phyloP scores from a whole-genome alignment of 2,113 vertebrate species.

The Platanista minor region DNA sequence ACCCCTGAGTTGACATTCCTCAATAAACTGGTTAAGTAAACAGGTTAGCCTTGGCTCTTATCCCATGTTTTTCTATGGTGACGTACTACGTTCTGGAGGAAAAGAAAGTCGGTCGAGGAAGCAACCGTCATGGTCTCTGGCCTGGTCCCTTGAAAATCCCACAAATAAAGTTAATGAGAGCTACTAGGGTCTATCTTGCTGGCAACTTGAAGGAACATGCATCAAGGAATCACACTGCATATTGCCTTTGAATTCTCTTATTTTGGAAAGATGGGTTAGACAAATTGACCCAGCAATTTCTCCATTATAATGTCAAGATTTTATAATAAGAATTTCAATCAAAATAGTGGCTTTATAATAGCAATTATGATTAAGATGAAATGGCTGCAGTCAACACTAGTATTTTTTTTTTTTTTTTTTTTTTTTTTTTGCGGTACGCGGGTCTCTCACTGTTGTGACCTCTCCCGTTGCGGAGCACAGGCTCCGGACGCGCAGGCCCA shows the following conservation, averaged over 20 bases:
- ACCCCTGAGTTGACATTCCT: not conserved
- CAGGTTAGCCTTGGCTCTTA: not conserved
- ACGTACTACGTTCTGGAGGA: not conserved
- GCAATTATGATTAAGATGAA: not conserved
- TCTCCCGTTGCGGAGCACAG: too few relatives aligned
- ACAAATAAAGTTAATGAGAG: not conserved
- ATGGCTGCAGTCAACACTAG: not conserved
- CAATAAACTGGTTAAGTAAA: not conserved
- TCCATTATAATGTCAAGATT: not conserved
- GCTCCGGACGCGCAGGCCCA: too few relatives aligned
- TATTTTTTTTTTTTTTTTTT: too few relatives aligned
- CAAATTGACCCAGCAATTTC: not conserved
- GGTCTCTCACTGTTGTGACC: too few relatives aligned
- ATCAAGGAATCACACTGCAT: not conserved
- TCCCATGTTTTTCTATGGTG: not conserved
- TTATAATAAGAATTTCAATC: not conserved
- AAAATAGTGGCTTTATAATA: not conserved
- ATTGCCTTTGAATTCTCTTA: not conserved
- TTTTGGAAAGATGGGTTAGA: not conserved
- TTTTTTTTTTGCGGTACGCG: too few relatives aligned
- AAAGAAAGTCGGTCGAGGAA: not conserved
- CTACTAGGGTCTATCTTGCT: not conserved
- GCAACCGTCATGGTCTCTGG: not conserved
- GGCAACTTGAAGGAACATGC: not conserved
- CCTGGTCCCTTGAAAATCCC: not conserved